A percentile compares a stretch with the other conserved stretches of the same genome.
Evolutionary conservation across 2,113 vertebrate genomes (phyloP).

Genomic region (Hyperoodon ampullatus): DNA sequence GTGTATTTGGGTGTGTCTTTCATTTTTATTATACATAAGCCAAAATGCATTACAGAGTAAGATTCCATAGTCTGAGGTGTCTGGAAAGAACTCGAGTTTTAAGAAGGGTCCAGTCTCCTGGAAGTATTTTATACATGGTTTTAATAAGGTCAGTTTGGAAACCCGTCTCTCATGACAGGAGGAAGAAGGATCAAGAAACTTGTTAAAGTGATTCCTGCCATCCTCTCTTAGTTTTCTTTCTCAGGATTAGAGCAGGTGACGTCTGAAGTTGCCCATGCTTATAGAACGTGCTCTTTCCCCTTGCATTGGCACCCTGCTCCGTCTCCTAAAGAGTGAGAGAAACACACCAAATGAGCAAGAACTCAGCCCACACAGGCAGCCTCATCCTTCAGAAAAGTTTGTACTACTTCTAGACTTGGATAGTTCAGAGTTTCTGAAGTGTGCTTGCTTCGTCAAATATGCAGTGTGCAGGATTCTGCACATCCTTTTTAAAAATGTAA

Average conservation of each 20-base stretch:
- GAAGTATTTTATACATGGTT: not conserved
- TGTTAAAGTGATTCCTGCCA: not conserved
- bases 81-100: not conserved
- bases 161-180: conserved; percentile 13
- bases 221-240: conserved; percentile 62
- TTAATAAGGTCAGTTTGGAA: not conserved
- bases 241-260: conserved; percentile 10
- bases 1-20: not conserved
- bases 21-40: conserved; percentile 20
- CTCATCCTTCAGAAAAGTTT: accelerated
- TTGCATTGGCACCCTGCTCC: not conserved
- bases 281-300: not conserved
- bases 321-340: not conserved
- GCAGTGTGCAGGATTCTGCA: not conserved
- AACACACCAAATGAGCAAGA: not conserved
- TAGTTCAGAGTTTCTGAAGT: not conserved
- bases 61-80: not conserved
- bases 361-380: not conserved
- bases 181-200: conserved; percentile 2
- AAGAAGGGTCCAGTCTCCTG: not conserved
- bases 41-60: not conserved
- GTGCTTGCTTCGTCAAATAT: not conserved
- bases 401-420: not conserved
- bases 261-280: not conserved
- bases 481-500: conserved; percentile 28